Conservation (phyloP, 2,888 invertebrate genomes). For the Calliphora vomitoria region DNA sequence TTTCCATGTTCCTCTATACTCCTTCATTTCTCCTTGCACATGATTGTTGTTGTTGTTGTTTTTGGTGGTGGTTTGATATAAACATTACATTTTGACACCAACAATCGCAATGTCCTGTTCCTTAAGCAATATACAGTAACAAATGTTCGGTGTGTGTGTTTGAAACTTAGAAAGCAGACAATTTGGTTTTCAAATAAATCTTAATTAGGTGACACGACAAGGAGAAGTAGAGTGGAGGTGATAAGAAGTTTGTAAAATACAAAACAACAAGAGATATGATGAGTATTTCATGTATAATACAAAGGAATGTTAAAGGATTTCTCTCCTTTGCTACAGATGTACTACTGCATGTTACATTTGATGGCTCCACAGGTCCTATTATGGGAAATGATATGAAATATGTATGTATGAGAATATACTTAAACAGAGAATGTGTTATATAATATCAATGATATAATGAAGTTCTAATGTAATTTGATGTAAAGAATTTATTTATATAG, state of each 20-base stretch:
- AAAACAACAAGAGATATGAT: conserved; percentile 2
- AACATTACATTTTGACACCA: neutral
- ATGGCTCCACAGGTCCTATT: conserved; percentile 52
- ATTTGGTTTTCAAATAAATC: conserved; percentile 33
- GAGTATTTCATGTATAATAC: too few relatives aligned
- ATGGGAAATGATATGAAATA: neutral
- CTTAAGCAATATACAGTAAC: neutral
- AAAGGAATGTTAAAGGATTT: neutral
- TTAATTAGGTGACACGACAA: neutral
- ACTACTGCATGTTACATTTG: neutral
- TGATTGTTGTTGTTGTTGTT: neutral
- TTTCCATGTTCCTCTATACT: neutral
- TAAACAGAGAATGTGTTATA: neutral
- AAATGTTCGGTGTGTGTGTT: neutral
- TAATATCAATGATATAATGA: too few relatives aligned
- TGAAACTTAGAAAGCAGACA: conserved; percentile 23
- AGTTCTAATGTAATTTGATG: too few relatives aligned
- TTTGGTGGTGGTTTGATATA: neutral
- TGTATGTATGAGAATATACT: neutral
- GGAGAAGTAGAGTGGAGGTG: neutral
- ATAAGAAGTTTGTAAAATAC: neutral
- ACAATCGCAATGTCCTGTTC: neutral
- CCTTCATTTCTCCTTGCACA: neutral
- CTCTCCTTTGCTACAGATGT: neutral
- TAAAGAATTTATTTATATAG: too few relatives aligned